Conservation (phyloP, 2,888 invertebrate species). For the Neoitamus cyanurus region DNA sequence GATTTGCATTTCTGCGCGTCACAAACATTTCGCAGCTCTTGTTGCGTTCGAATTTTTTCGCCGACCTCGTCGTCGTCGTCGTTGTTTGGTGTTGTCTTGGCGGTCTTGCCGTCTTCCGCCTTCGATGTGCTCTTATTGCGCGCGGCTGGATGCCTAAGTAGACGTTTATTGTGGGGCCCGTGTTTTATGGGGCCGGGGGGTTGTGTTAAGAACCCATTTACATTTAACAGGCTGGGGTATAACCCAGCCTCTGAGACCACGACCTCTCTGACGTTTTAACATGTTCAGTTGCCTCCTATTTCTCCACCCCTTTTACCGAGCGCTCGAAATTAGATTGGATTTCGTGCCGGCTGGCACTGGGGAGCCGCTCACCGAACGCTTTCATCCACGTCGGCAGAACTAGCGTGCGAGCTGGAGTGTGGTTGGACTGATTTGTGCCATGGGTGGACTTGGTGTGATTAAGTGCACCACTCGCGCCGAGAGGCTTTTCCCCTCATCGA, state of each 20-base stretch:
- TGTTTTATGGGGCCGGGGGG: constrained; percentile 40
- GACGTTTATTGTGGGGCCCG: constrained; percentile 48
- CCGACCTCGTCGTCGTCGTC: neutral
- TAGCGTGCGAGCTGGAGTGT: neutral
- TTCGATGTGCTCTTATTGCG: constrained; percentile 15
- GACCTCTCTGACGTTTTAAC: neutral
- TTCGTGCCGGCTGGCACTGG: neutral
- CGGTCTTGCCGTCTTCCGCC: neutral
- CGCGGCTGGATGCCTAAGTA: constrained; percentile 37
- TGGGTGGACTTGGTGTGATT: constrained; percentile 19
- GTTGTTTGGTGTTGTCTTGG: neutral
- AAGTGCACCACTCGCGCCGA: neutral
- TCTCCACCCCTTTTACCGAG: constrained; percentile 38
- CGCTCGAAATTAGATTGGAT: neutral
- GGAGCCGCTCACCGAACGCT: neutral
- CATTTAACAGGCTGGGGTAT: constrained; percentile 31
- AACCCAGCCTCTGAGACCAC: neutral
- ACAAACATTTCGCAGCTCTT: neutral
- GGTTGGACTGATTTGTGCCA: neutral
- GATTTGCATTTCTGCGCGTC: constrained; percentile 23
- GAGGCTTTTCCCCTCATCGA: constrained; percentile 1
- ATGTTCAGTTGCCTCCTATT: constrained; percentile 44
- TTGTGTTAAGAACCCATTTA: constrained; percentile 49
- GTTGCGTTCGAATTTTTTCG: neutral
- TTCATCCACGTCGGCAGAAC: neutral